Conservation (phyloP, 2,797 vertebrate species). For the Spheniscus humboldti region DNA sequence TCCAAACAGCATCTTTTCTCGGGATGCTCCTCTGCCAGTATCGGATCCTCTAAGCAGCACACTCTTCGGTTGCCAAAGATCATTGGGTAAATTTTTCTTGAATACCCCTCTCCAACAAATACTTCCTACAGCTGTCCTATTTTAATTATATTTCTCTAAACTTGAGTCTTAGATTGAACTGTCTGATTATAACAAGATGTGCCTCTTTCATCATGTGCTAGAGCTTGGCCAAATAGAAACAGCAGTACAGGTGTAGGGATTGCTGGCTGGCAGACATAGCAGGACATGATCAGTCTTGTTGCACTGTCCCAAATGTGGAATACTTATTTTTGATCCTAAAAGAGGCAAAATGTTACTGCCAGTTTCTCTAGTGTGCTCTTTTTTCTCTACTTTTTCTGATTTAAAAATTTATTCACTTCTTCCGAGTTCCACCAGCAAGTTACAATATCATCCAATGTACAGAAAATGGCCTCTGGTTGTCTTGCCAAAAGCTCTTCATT, state of each 20-base stretch:
- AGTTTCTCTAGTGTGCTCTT: background rate
- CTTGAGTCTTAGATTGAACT: background rate
- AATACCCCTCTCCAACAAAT: background rate
- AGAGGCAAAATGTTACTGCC: background rate
- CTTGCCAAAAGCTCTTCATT: background rate
- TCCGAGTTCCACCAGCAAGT: background rate
- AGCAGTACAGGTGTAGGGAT: accelerated
- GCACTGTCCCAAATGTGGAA: background rate
- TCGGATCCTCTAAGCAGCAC: background rate
- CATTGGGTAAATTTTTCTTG: background rate
- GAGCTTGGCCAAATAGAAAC: background rate
- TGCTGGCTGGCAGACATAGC: background rate
- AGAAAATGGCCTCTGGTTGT: background rate
- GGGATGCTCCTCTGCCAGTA: background rate
- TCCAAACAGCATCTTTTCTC: background rate
- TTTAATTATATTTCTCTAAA: background rate
- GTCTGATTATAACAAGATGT: background rate
- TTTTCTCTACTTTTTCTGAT: background rate
- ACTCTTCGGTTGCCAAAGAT: background rate
- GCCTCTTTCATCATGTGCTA: accelerated
- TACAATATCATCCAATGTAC: background rate
- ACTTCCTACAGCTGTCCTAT: background rate
- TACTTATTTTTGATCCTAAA: background rate
- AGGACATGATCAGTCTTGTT: background rate
- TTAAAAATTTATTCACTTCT: background rate